Percentiles rank a stretch among this genome's conserved stretches.
Conservation (phyloP, 2,888 invertebrate genomes). For the Volucella inanis region DNA sequence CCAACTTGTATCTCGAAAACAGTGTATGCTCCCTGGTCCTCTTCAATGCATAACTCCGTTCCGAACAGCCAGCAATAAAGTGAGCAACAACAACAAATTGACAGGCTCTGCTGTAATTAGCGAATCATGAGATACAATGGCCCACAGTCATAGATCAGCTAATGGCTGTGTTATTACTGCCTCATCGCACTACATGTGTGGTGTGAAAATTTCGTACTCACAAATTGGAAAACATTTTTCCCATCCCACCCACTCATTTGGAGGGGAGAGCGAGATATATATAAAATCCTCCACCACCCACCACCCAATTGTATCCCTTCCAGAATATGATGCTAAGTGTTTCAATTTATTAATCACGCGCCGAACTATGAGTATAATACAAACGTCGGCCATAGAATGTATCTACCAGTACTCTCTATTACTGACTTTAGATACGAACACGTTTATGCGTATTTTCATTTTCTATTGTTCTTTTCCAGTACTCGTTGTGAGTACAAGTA, state of each 20-base stretch:
- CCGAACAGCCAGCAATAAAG: too few relatives aligned
- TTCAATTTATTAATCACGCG: conserved; percentile 68
- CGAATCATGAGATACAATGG: conserved; percentile 50
- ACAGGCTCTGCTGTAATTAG: conserved; percentile 53
- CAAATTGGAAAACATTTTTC: conserved; percentile 53
- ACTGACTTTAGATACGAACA: neutral
- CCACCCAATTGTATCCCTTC: neutral
- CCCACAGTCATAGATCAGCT: conserved; percentile 60
- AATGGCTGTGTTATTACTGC: neutral
- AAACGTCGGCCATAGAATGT: conserved; percentile 15
- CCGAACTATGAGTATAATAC: conserved; percentile 34
- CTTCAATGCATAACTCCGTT: too few relatives aligned
- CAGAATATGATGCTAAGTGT: conserved; percentile 59
- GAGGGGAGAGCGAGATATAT: neutral
- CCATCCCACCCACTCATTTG: conserved; percentile 57
- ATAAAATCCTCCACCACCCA: neutral
- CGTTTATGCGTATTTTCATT: neutral
- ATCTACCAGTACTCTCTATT: conserved; percentile 22
- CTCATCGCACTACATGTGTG: conserved; percentile 6
- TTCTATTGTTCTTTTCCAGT: too few relatives aligned
- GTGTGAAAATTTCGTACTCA: conserved; percentile 68
- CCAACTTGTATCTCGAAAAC: conserved; percentile 12
- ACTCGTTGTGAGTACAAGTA: neutral
- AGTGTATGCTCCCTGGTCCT: too few relatives aligned
- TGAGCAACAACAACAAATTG: conserved; percentile 24